phyloP scores from a whole-genome alignment of 2,888 invertebrate species.

The Troides helena region DNA sequence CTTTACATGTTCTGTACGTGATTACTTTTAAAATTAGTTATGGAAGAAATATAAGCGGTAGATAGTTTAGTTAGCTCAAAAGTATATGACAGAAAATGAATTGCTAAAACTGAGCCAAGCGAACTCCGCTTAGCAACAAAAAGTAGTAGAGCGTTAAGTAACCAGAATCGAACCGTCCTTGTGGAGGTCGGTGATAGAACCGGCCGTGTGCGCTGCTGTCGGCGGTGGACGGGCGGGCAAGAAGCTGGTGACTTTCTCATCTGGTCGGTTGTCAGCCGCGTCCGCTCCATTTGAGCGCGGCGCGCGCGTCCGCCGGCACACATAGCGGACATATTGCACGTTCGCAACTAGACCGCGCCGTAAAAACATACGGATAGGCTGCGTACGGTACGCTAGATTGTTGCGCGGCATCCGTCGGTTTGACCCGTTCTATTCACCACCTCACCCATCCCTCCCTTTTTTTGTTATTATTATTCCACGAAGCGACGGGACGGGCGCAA shows the following conservation, averaged over 20 bases:
- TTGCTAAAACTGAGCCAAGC: constrained; percentile 43
- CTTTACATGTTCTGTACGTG: too few species aligned
- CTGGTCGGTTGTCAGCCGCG: constrained; percentile 51
- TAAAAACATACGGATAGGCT: constrained; percentile 67
- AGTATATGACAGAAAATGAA: constrained; percentile 3
- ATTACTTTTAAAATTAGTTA: background rate
- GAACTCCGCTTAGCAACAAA: constrained; percentile 62
- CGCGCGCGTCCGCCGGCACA: constrained; percentile 73
- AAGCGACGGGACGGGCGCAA: too few species aligned
- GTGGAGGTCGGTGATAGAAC: constrained; percentile 63
- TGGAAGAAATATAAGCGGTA: background rate
- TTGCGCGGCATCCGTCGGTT: constrained; percentile 14
- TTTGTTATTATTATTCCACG: too few species aligned
- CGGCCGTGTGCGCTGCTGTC: constrained; percentile 30
- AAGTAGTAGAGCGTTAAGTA: constrained; percentile 65
- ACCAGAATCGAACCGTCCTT: constrained; percentile 75
- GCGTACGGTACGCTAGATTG: constrained; percentile 30
- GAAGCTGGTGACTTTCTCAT: constrained; percentile 45
- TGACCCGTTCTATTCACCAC: constrained; percentile 3
- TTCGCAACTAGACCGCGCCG: constrained; percentile 65
- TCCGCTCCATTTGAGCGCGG: constrained; percentile 74
- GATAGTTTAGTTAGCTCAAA: background rate
- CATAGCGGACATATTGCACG: constrained; percentile 77
- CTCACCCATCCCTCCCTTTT: background rate
- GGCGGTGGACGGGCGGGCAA: constrained; percentile 32